Evolutionary conservation across 2,888 invertebrate genomes (phyloP), one percentile per base, ranked within the genome.

Genomic region (Nephrocerus scutellatus): DNA sequence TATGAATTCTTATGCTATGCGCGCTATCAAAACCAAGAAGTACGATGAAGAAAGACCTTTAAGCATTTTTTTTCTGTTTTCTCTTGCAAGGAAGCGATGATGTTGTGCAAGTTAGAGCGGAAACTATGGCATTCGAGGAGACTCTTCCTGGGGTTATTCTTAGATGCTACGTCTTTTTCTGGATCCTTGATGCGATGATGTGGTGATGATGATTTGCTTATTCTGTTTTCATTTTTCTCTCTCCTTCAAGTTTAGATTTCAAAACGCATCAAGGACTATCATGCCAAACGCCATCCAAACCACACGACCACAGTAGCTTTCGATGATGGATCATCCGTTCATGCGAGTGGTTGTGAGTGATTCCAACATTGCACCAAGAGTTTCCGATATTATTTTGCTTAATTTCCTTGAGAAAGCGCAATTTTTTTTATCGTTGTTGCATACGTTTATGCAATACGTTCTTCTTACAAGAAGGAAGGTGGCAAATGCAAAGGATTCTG

Each of bases 341-440:
- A 25, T 29, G 39, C 20, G 20, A 23, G n/a, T 14, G 14, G 12
- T 26, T 22, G 9, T 25, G 28, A 9, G 6, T 28, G 8, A 36
- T n/a, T 34, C 30, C 36, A 26, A 12, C 35, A 46, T 40, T 37
- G 43, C 36, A 37, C 37, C 36, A 43, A 39, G 36, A 39, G 30
- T 32, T 38, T 41, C 43, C 43, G 32, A 43, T 37, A 43, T 41
- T 41, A 43, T 46, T 46, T 46, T 46, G 32, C 43, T 43, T 43
- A 43, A 46, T 46, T 43, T 46, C 36, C 43, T 43, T 38, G 38
- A 38, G 36, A 43, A 46, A 43, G 40, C n/a, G 43, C 40, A 41
- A 41, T 41, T 40, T 37, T 39, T 13, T 14, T 9, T 19, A 16
- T 16, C 16, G n/a, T 22, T 29, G 20, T 26, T 28, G 4, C 21